Base-by-base conservation (phyloP, 2,113 vertebrate species). In the Nansenia antarctica region DNA sequence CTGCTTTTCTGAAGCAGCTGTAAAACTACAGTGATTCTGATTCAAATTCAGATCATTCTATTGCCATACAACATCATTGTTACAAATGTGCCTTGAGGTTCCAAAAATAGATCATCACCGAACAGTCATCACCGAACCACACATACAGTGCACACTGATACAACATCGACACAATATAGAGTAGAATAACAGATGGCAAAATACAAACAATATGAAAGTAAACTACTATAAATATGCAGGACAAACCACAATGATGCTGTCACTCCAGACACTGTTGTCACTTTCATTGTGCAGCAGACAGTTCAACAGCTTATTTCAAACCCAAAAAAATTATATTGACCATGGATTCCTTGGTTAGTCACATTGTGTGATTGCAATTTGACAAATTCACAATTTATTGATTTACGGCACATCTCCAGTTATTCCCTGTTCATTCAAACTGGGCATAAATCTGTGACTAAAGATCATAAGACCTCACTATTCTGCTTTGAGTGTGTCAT, bases 401-500 rank as follows among this genome's bases (percentile, higher is more conserved):
- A 5, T 37, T 37, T 37, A 37, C 35, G 35, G 5, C 11, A 9
- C 24, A 31, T 69, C 37, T 62, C 3, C 53, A 45, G 65, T 62
- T 61, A 20, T 5, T 53, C 2, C 12, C 9, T 29, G 59, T 70
- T 64, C 12, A 64, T 67, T 67, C 31, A 62, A 14, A 37, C n/a
- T 30, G 15, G 2, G 34, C 20, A 47, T 11, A 54, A 12, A 24
- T 58, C 8, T 0, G 14, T 12, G 42, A 58, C 24, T 53, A 65
- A 70, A 58, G 37, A 68, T 58, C 65, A 62, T 26, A 66, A 47
- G 22, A 34, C 37, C 39, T 55, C 53, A 47, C 59, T 24, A 69
- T 59, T 78, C 58, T 20, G 31, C 30, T 55, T 18, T 64, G 77
- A 22, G 29, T 60, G n/a, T 11, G 2, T 31, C n/a, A n/a, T n/a